These are phyloP conservation scores for Athrips mouffetella DNA, from an alignment of 2,888 invertebrate genomes.

Conservation along the genomic window DNA sequence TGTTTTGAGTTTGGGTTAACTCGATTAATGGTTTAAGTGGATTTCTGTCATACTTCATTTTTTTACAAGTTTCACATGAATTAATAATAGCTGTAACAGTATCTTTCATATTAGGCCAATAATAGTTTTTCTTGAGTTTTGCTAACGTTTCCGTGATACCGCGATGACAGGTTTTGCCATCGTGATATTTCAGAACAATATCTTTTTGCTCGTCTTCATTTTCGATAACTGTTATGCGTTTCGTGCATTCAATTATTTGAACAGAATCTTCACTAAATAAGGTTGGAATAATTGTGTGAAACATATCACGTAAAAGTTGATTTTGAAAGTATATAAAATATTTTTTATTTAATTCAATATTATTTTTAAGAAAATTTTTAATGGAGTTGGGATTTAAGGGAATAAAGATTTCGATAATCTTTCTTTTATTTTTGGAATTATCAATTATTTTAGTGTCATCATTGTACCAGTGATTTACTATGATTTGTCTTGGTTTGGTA, in stretches of 20 bases:
- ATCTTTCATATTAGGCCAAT: neutral
- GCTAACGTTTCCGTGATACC: neutral
- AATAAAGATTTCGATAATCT: too few relatives aligned
- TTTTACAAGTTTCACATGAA: neutral
- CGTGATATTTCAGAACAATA: neutral
- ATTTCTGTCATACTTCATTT: neutral
- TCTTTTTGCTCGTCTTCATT: neutral
- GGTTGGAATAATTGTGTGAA: neutral
- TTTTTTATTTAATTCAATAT: neutral
- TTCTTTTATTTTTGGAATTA: too few relatives aligned
- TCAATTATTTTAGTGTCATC: neutral
- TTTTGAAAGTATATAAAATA: neutral
- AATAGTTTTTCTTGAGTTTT: neutral
- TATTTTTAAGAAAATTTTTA: neutral
- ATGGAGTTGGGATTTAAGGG: neutral
- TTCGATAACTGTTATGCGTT: neutral
- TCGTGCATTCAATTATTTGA: neutral
- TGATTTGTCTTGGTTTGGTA: slow-evolving; percentile 7
- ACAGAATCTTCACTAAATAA: neutral
- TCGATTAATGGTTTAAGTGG: slow-evolving; percentile 7
- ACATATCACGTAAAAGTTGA: neutral
- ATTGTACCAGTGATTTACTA: neutral
- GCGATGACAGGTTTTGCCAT: neutral
- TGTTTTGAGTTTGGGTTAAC: slow-evolving; percentile 2
- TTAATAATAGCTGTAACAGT: neutral